Conservation (phyloP, 2,797 vertebrate genomes). For the Lophotriccus pileatus region DNA sequence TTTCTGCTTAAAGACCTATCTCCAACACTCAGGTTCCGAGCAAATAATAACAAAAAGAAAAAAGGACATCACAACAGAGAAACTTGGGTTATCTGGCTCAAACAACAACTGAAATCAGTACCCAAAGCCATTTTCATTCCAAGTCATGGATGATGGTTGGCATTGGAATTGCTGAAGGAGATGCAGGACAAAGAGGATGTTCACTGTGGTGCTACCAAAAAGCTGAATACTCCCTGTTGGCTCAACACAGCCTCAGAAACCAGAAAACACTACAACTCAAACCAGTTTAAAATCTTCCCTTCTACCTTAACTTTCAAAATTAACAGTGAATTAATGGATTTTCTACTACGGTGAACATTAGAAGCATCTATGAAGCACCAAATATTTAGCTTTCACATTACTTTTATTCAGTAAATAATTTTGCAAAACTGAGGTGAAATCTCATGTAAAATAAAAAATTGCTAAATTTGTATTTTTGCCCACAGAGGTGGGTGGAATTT, state of each 20-base stretch:
- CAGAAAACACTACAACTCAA: background rate
- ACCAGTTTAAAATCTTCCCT: background rate
- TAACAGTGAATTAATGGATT: background rate
- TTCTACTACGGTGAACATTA: background rate
- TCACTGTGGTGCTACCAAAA: background rate
- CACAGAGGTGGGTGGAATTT: rapidly evolving
- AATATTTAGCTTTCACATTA: background rate
- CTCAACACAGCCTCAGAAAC: background rate
- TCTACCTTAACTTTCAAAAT: background rate
- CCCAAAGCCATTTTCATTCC: background rate
- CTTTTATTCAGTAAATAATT: background rate
- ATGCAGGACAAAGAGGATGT: background rate
- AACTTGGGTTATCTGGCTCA: background rate
- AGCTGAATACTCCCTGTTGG: background rate
- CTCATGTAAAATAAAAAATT: background rate
- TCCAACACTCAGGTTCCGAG: background rate
- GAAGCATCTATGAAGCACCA: background rate
- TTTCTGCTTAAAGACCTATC: background rate
- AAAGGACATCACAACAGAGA: background rate
- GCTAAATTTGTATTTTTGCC: background rate
- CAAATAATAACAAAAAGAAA: background rate
- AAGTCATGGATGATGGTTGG: background rate
- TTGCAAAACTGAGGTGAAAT: background rate
- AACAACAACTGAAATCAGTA: conserved; percentile 7
- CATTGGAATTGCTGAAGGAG: background rate